These are phyloP conservation scores for Chorisops tibialis DNA, from an alignment of 2,888 invertebrate species.

Conservation along the genomic window DNA sequence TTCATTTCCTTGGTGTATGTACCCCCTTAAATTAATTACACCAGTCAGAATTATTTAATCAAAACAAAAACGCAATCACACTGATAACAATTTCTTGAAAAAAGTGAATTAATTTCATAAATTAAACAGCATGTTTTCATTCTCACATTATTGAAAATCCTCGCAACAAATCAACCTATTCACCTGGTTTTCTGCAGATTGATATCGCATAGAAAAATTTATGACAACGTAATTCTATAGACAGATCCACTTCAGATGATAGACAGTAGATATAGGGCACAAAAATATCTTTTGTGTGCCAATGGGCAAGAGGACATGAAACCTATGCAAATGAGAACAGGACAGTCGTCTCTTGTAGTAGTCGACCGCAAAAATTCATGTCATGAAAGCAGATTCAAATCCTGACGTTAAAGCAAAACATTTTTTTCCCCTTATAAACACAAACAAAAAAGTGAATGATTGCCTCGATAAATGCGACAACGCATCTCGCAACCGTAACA, in stretches of 20 bases:
- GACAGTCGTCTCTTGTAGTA: no score
- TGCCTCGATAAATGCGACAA: background rate
- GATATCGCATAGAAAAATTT: constrained; percentile 12
- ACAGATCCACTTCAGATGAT: constrained; percentile 12
- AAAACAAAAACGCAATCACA: no score
- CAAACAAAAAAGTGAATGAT: background rate
- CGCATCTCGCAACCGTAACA: background rate
- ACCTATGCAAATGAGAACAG: constrained; percentile 20
- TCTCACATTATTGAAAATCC: constrained; percentile 4
- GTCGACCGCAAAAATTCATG: no score
- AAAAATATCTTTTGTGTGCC: constrained; percentile 1
- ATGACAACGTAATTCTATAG: constrained; percentile 10
- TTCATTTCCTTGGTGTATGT: no score
- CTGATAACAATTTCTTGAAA: no score
- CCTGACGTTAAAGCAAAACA: no score
- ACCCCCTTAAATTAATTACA: no score
- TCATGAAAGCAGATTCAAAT: no score
- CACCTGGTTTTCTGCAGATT: constrained; percentile 14
- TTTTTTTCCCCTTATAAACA: no score
- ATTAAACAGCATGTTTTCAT: no score
- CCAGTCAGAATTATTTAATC: no score
- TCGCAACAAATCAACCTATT: constrained; percentile 19
- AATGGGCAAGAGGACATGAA: background rate
- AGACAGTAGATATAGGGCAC: constrained; percentile 2
- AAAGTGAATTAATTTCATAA: no score